Conservation (phyloP, 2,797 vertebrate genomes). For the Arvicola amphibius region DNA sequence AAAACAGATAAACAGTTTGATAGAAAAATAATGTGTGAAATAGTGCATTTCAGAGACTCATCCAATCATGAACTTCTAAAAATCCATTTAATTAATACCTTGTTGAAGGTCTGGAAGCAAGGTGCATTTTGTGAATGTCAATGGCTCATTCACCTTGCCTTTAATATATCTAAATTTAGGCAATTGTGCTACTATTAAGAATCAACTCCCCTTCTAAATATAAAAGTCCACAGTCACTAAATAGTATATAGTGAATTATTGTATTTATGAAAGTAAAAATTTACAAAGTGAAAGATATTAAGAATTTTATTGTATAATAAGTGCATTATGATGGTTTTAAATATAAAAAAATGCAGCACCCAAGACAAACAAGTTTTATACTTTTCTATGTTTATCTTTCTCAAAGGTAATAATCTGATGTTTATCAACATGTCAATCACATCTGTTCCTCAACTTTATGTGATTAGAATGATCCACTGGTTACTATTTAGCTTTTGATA, state of each 20-base stretch:
- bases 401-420: not conserved
- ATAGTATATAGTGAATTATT: not conserved
- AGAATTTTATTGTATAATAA: not conserved
- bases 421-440: not conserved
- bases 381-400: not conserved
- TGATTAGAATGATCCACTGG: not conserved
- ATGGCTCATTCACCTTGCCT: not conserved
- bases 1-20: not conserved
- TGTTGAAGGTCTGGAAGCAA: not conserved
- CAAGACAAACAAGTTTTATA: not conserved
- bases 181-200: too few species aligned
- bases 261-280: not conserved
- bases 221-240: not conserved
- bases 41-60: not conserved
- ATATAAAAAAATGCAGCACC: not conserved
- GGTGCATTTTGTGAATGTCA: constrained; percentile 13
- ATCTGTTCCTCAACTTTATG: not conserved
- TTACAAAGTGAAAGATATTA: not conserved
- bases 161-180: not conserved
- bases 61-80: not conserved
- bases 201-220: not conserved
- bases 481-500: not conserved
- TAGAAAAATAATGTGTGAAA: not conserved
- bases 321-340: not conserved
- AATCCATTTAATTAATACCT: not conserved